phyloP scores from a whole-genome alignment of 2,113 vertebrate species.

The Tringa solitaria region DNA sequence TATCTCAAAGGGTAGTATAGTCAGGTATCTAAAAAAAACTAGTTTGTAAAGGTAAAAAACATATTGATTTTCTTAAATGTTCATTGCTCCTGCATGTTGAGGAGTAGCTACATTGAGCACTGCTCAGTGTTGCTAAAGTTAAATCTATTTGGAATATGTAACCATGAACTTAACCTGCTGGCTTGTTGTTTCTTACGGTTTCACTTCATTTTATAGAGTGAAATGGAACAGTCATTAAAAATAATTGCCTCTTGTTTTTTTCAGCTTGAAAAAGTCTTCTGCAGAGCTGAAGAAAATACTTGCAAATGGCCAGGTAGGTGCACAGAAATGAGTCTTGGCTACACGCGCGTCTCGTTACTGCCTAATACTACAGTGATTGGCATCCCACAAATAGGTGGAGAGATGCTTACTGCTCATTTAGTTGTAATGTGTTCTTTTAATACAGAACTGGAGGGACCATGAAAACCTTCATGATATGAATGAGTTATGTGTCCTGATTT shows the following conservation, averaged over 20 bases:
- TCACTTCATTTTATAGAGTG: rapidly evolving
- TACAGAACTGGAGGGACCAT: background rate
- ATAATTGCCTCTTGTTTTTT: background rate
- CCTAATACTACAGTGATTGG: background rate
- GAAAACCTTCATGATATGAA: conserved; percentile 43
- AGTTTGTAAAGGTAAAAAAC: background rate
- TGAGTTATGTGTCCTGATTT: conserved; percentile 49
- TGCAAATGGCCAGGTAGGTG: conserved; percentile 93
- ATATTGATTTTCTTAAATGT: background rate
- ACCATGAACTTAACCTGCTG: background rate
- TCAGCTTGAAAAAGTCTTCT: conserved; percentile 94
- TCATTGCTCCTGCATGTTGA: background rate
- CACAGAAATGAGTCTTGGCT: background rate
- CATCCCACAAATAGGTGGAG: background rate
- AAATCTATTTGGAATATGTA: background rate
- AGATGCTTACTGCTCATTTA: background rate
- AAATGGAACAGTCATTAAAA: background rate
- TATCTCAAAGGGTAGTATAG: background rate
- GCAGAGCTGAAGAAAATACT: conserved; percentile 96
- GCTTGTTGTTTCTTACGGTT: background rate
- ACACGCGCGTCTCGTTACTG: background rate
- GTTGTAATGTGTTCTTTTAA: conserved; percentile 7
- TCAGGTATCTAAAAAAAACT: background rate
- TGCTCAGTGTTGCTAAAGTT: background rate
- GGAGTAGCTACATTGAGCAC: background rate